Base-by-base conservation (phyloP, 2,888 invertebrate species). In the Acrocera orbiculus region DNA sequence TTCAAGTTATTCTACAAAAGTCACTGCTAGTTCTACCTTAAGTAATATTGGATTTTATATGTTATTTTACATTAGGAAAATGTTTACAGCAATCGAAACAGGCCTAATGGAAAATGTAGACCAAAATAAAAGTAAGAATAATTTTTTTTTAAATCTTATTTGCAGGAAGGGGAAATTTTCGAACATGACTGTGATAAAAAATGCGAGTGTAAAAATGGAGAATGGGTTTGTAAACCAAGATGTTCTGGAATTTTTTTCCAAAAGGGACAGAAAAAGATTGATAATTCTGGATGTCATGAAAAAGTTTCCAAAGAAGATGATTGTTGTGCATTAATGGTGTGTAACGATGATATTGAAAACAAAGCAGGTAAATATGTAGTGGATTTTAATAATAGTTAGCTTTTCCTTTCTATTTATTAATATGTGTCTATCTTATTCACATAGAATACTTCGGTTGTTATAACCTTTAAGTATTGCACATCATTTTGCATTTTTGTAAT, bases 121-220 rank as follows among this genome's bases (percentile, higher is more conserved):
- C n/a, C n/a, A n/a, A n/a, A n/a, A n/a, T n/a, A 7, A 19, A 19
- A 19, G 19, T 7, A 19, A 19, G 8, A 19, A 19, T 7, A 19
- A 19, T 7, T 8, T 19, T 8, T 19, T 8, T 7, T 19, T 2
- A 5, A 19, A 7, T 19, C 32, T 37, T 26, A 19, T 14, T 42
- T 51, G 4, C 42, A 71, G 71, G 55, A 74, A 32, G 85, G 83
- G 2, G 76, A 81, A 44, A 70, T 66, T 42, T 63, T 82, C 43
- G 68, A 75, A 38, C 67, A 73, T 24, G 79, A 71, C 27, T 87
- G 86, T 49, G 79, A 83, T 35, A 78, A 80, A 41, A 63, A 70
- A 3, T 86, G 86, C 50, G 72, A 73, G 16, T 86, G 86, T 49
- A 61, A 63, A 16, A 23, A 69, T 10, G 81, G 81, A 2, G 62